Evolutionary conservation across 2,113 vertebrate species (phyloP), one percentile per base, ranked within the genome.

Genomic region (Zapus hudsonius): DNA sequence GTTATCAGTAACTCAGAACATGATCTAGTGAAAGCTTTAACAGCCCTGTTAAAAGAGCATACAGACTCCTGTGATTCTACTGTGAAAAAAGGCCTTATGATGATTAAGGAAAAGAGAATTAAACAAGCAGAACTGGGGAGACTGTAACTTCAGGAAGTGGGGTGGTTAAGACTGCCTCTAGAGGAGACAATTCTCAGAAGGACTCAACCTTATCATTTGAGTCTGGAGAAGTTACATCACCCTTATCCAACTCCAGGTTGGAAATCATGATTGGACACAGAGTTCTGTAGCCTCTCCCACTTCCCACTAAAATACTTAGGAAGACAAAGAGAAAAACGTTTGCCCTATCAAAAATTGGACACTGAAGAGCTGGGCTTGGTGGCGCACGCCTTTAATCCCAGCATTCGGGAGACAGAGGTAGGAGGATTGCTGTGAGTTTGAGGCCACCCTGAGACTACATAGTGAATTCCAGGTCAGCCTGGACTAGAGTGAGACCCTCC

Each of bases 1-100:
- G 94, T 97, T 96, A 97, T 96, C 7, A 96, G 96, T 96, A 38
- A 38, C 72, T 86, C 67, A 80, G 61, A 89, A 92, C 7, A 79
- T 67, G 19, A 84, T 74, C 95, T 93, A 96, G 47, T 44, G 70
- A 92, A 92, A n/a, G 76, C 55, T 73, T 72, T n/a, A 31, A 2
- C 72, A 83, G 87, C 17, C 31, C 64, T 80, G 87, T 25, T 59
- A 94, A 94, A 94, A 86, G 23, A 83, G 88, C 82, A 64, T 47
- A 44, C 9, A 94, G 52, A 90, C 86, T 82, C 57, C 22, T 85
- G 72, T 69, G 22, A 84, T 93, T 80, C 29, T 83, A 61, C 82
- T 70, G 33, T n/a, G 69, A 16, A 33, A 20, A 29, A 40, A 63
- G 42, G 52, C 73, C 20, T 74, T 42, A 79, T 7, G 83, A 42